A percentile compares a stretch with the other conserved stretches of the same genome.
phyloP scores from a whole-genome alignment of 2,113 vertebrate species.

The Tragelaphus strepsiceros region DNA sequence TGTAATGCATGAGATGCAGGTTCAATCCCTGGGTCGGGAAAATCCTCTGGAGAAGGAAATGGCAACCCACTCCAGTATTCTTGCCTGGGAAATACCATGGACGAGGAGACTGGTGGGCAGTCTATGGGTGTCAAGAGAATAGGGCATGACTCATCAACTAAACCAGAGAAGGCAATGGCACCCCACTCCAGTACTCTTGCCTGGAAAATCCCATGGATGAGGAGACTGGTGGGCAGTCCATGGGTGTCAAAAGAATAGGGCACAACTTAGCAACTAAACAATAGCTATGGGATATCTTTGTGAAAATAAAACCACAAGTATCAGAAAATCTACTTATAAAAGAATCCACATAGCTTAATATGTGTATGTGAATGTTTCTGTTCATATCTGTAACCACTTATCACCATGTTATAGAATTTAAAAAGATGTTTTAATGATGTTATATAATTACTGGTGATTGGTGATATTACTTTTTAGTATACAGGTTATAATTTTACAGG shows the following conservation, averaged over 20 bases:
- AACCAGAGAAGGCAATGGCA: no score
- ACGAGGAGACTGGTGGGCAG: background rate
- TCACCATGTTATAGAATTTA: background rate
- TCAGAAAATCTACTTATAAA: background rate
- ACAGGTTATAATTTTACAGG: background rate
- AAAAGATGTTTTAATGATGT: background rate
- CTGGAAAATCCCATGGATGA: no score
- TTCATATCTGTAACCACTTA: background rate
- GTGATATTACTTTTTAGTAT: background rate
- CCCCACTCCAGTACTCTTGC: no score
- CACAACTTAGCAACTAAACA: background rate
- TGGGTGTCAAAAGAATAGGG: no score
- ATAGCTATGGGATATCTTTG: background rate
- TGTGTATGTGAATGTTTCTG: background rate
- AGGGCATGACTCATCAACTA: no score
- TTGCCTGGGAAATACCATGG: background rate
- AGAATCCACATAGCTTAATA: rapidly evolving
- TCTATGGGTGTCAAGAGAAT: background rate
- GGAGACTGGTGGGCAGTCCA: no score
- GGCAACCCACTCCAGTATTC: background rate
- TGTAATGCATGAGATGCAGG: background rate
- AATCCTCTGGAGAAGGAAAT: background rate
- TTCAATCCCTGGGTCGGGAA: background rate
- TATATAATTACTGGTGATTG: background rate
- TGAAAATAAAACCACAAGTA: background rate